Evolutionary conservation across 2,113 vertebrate genomes (phyloP).

Genomic region (Oophaga pumilio): DNA sequence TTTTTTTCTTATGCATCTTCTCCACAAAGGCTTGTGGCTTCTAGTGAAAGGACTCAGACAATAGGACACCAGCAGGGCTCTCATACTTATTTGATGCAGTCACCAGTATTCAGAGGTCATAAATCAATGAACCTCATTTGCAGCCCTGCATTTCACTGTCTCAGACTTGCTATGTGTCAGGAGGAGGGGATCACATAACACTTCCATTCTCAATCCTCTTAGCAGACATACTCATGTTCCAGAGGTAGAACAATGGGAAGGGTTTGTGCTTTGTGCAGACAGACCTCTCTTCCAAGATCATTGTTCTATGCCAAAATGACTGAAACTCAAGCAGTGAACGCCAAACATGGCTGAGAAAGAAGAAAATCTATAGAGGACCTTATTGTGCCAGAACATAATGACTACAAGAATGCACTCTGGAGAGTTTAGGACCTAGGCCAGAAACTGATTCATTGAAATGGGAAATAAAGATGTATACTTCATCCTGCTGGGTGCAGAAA

Average conservation of each 20-base stretch:
- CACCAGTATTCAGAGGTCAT: background rate
- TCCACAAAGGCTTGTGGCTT: background rate
- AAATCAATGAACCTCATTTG: slow-evolving; percentile 8
- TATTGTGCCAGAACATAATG: background rate
- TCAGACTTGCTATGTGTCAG: background rate
- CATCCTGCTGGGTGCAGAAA: too few species aligned
- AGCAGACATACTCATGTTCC: slow-evolving; percentile 17
- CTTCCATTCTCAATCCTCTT: too few species aligned
- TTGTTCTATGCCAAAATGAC: background rate
- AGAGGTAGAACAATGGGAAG: background rate
- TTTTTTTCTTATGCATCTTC: background rate
- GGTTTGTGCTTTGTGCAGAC: slow-evolving; percentile 20
- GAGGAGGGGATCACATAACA: background rate
- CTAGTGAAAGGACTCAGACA: background rate
- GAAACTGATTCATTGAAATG: too few species aligned
- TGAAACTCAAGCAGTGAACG: slow-evolving; percentile 8
- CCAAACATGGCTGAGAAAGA: background rate
- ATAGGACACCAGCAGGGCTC: background rate
- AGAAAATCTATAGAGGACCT: background rate
- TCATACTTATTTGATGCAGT: background rate
- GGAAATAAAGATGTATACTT: too few species aligned
- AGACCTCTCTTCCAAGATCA: background rate
- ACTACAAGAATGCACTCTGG: too few species aligned
- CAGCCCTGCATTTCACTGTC: background rate
- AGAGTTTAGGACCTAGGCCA: too few species aligned